phyloP scores from a whole-genome alignment of 1,140 invertebrate genomes.

The Camponotus vicinus region DNA sequence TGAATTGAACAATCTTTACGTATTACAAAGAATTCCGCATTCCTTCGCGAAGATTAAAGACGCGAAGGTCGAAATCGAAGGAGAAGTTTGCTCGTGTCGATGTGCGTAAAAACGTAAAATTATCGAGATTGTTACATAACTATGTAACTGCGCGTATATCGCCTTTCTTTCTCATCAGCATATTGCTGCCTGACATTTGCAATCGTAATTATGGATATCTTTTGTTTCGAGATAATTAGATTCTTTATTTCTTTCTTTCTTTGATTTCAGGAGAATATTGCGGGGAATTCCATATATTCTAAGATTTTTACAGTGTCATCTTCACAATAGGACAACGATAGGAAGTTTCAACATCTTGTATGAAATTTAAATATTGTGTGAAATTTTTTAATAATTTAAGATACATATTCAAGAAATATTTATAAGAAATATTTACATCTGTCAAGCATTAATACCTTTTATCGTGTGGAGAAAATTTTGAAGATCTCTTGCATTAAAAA shows the following conservation, averaged over 20 bases:
- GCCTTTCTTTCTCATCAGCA: background rate
- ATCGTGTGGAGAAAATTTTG: background rate
- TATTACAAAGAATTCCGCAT: slow-evolving; percentile 3
- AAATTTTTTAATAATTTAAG: background rate
- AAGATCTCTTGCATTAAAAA: background rate
- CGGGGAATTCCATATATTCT: background rate
- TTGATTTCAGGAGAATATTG: background rate
- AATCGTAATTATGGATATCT: background rate
- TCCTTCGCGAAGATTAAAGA: background rate
- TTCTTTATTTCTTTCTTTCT: background rate
- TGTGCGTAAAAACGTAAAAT: slow-evolving; percentile 17
- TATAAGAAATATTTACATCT: background rate
- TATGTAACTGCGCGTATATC: background rate
- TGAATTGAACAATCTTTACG: background rate
- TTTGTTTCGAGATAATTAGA: slow-evolving; percentile 31
- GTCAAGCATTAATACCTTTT: background rate
- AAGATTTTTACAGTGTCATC: background rate
- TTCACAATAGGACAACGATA: background rate
- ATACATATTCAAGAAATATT: slow-evolving; percentile 1
- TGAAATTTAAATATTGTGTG: background rate
- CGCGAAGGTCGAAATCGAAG: background rate
- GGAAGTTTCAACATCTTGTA: background rate
- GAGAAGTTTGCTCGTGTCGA: background rate
- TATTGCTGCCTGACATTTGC: background rate
- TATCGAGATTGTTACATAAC: slow-evolving; percentile 26